These are phyloP conservation scores for Cardiocondyla obscurior DNA, from an alignment of 1,140 invertebrate genomes.

Conservation along the genomic window DNA sequence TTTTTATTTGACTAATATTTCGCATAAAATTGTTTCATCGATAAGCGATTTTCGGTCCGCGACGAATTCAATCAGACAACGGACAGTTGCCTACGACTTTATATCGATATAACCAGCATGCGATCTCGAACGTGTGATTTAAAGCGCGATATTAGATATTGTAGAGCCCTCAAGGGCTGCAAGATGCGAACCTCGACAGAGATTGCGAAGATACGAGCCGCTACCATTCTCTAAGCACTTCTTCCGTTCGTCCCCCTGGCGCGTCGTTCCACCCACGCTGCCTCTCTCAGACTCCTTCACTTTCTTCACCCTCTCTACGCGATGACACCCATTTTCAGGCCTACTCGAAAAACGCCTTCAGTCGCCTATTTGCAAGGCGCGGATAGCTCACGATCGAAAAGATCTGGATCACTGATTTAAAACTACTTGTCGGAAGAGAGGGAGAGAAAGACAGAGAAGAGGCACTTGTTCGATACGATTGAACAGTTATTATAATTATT, in stretches of 20 bases:
- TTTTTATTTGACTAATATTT: neutral
- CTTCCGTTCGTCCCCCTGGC: constrained; percentile 32
- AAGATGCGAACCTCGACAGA: constrained; percentile 80
- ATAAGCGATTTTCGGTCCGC: neutral
- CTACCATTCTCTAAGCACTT: constrained; percentile 69
- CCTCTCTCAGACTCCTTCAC: constrained; percentile 41
- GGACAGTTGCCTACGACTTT: neutral
- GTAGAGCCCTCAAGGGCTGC: constrained; percentile 76
- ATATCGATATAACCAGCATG: constrained; percentile 28
- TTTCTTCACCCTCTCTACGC: neutral
- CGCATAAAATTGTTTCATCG: neutral
- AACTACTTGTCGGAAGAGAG: neutral
- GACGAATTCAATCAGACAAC: neutral
- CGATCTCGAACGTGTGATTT: constrained; percentile 75
- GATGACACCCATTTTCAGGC: constrained; percentile 56
- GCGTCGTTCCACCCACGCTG: neutral
- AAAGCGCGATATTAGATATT: constrained; percentile 78
- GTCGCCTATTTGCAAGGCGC: constrained; percentile 78
- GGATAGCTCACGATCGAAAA: constrained; percentile 74
- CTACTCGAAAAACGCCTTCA: constrained; percentile 71
- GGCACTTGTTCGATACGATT: constrained; percentile 35
- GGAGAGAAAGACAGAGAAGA: neutral
- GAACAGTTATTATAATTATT: constrained; percentile 52
- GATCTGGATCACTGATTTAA: constrained; percentile 83
- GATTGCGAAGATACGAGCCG: constrained; percentile 80